Base-by-base conservation (phyloP, 2,113 vertebrate species). In the Corynorhinus townsendii region DNA sequence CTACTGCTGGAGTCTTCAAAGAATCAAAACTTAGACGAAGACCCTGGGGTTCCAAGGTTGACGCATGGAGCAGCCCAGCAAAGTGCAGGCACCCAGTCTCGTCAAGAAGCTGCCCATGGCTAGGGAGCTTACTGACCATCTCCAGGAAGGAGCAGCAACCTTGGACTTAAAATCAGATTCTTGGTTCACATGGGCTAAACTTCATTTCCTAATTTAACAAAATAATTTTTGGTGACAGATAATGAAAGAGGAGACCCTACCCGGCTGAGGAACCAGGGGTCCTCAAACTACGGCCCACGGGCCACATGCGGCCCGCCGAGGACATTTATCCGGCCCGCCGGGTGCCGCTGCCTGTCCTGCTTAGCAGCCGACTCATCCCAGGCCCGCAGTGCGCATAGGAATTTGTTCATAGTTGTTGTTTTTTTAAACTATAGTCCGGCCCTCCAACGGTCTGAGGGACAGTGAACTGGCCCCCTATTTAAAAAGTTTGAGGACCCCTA, bases 131-230 rank as follows among this genome's bases (percentile, higher is more conserved):
- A 47, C 1, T 26, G 19, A 73, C 7, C 2, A 26, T 73, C 54
- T 80, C 19, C 7, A 87, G 88, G 16, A 64, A 76, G 26, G 5
- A 88, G 43, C 4, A 35, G 28, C 69, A 82, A 54, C 66, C 43
- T n/a, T n/a, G 28, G 15, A 71, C 24, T 86, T 82, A 85, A 86
- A 88, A 22, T 75, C 9, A 66, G 77, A 81, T 69, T 81, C 71
- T 52, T 38, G 59, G 59, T 85, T 12, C 2, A 20, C 19, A 19
- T 22, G 6, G 38, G 11, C 33, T 76, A 12, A 64, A 47, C 30
- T 87, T 86, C 47, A n/a, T 52, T 91, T 28, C 49, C 17, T 89
- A 28, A n/a, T 68, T 62, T 86, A 91, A 87, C 72, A 83, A 17
- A 86, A 35, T 59, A 38, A 47, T 47, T 79, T 49, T 15, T 90